Base-by-base conservation (phyloP, 2,113 vertebrate species). In the Pteruthius melanotis region DNA sequence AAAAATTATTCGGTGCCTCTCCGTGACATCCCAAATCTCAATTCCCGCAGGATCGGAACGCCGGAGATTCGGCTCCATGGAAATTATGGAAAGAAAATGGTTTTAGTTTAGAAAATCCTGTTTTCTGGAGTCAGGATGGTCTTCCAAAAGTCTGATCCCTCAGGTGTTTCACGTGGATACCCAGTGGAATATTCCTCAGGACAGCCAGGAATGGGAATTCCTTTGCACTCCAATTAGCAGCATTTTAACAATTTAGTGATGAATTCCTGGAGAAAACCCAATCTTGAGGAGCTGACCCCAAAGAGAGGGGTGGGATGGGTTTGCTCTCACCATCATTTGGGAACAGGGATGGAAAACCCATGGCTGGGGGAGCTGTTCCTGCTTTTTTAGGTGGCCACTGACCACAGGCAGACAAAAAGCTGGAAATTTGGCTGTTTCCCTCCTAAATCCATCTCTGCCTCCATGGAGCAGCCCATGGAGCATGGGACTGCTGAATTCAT, bases 111-210 rank as follows among this genome's bases (percentile, higher is more conserved):
- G 27, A 69, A 70, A 66, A 66, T 37, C 11, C 2, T 2, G 0
- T 10, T 37, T 37, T 23, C 57, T 37, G 57, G 57, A 17, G 23
- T 11, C 39, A 5, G 45, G 8, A 13, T 6, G 8, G 11, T 14
- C 11, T 61, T 45, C 52, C 61, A 47, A 47, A 60, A 18, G 7
- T 31, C 52, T n/a, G 14, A 42, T n/a, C 68, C n/a, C 19, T 80
- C 1, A 0, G 9, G 1, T 4, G 33, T 15, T 26, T 35, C 28
- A 9, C 14, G 21, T 11, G 60, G 45, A 13, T 6, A 5, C 27
- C 59, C 16, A 15, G 24, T 4, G 40, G 22, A 47, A 33, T 4
- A 17, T 7, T 20, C 20, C 22, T 1, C 21, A 26, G 69, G 20
- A 28, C 5, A 44, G 9, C 8, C 26, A 8, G 53, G 39, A n/a